A percentile compares a stretch with the other conserved stretches of the same genome.
Conservation (phyloP, 2,888 invertebrate species). For the Eutolmus rufibarbis region DNA sequence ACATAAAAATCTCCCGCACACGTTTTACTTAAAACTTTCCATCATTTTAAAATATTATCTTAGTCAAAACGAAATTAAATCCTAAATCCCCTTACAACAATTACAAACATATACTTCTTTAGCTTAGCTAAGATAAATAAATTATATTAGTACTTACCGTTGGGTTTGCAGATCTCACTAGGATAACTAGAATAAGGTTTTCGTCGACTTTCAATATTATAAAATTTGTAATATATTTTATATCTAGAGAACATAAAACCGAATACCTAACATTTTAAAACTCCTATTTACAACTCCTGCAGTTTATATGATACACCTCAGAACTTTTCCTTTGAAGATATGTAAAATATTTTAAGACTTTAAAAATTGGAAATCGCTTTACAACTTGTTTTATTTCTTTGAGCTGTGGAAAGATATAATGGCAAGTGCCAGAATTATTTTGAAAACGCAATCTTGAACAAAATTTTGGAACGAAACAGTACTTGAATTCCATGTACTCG, state of each 20-base stretch:
- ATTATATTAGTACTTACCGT: background rate
- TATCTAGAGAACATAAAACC: too few species aligned
- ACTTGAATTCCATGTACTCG: background rate
- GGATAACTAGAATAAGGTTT: background rate
- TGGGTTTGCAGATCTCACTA: background rate
- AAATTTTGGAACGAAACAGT: background rate
- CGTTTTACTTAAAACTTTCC: background rate
- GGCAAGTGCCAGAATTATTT: background rate
- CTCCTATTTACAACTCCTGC: background rate
- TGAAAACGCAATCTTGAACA: background rate
- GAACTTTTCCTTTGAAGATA: background rate
- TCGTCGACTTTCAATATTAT: too few species aligned
- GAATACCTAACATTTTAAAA: background rate
- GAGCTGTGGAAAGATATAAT: background rate
- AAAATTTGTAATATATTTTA: too few species aligned
- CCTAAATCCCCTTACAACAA: background rate
- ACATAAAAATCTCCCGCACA: too few species aligned
- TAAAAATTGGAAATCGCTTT: constrained; percentile 21
- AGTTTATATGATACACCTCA: background rate
- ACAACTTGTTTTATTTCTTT: background rate
- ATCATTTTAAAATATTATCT: too few species aligned
- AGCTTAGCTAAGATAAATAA: background rate
- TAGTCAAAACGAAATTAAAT: background rate
- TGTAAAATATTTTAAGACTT: background rate
- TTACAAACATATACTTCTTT: too few species aligned